These are phyloP conservation scores for Patella ulyssiponensis DNA, from an alignment of 2,888 invertebrate genomes.

Conservation along the genomic window DNA sequence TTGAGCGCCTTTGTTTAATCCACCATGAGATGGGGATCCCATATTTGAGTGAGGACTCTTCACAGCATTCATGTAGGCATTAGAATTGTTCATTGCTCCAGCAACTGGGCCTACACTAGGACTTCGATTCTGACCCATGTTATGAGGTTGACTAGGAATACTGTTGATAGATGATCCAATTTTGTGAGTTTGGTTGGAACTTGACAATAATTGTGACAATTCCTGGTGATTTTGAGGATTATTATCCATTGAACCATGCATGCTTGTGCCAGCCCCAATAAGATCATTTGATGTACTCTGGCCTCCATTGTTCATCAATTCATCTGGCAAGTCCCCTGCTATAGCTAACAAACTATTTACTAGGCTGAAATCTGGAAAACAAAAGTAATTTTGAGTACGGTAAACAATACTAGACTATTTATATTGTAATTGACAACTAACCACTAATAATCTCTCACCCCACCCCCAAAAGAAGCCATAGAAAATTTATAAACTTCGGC, in stretches of 20 bases:
- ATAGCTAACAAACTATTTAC: slow-evolving; percentile 45
- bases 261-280: slow-evolving; percentile 56
- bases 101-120: slow-evolving; percentile 46
- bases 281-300: slow-evolving; percentile 39
- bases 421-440: too few species aligned
- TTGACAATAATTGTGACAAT: slow-evolving; percentile 60
- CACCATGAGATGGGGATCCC: slow-evolving; percentile 62
- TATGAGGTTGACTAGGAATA: slow-evolving; percentile 46
- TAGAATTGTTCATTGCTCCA: slow-evolving; percentile 40
- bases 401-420: too few species aligned
- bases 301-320: slow-evolving; percentile 48
- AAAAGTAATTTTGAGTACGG: not conserved
- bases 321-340: slow-evolving; percentile 66
- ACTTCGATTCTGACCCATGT: slow-evolving; percentile 34
- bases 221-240: slow-evolving; percentile 60
- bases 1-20: slow-evolving; percentile 46
- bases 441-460: too few species aligned
- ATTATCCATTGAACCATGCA: slow-evolving; percentile 50
- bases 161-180: slow-evolving; percentile 74
- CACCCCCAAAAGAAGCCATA: too few species aligned
- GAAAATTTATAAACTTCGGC: too few species aligned
- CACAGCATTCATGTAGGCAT: slow-evolving; percentile 51
- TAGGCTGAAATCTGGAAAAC: slow-evolving; percentile 50
- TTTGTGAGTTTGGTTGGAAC: slow-evolving; percentile 49
- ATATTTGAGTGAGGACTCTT: slow-evolving; percentile 64